Evolutionary conservation across 2,113 vertebrate species (phyloP).

Genomic region (Ifrita kowaldi): DNA sequence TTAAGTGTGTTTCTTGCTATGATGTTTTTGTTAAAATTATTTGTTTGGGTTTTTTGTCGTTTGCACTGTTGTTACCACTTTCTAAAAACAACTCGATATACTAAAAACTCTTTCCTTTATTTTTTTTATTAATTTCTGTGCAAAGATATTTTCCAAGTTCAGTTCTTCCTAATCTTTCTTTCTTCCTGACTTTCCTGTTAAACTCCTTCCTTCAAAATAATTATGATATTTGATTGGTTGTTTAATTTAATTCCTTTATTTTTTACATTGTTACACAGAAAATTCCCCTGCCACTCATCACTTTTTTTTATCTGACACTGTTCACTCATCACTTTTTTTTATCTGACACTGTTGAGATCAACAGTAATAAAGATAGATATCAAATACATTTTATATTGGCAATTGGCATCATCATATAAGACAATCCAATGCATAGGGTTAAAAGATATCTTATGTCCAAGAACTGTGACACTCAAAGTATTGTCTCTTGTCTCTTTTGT

Average conservation of each 20-base stretch:
- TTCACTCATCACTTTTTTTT: too few species aligned
- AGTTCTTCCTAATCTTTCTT: neutral
- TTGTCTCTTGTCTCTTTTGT: neutral
- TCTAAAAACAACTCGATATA: neutral
- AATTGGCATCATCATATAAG: neutral
- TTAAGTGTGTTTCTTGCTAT: conserved; percentile 35
- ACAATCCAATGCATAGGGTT: neutral
- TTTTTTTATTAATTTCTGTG: neutral
- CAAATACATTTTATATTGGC: neutral
- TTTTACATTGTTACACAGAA: neutral
- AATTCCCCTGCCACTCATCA: neutral
- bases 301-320: neutral
- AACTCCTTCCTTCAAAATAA: neutral
- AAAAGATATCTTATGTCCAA: neutral
- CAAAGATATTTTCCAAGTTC: neutral
- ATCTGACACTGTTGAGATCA: neutral
- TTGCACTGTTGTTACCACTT: neutral
- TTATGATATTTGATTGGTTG: neutral
- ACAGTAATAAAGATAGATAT: neutral
- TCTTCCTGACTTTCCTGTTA: neutral
- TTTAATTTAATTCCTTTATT: neutral
- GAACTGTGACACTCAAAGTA: neutral
- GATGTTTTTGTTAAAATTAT: conserved; percentile 41
- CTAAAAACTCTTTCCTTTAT: neutral
- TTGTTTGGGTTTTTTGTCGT: neutral